phyloP scores from a whole-genome alignment of 2,888 invertebrate genomes.

The Megastigmus dorsalis region DNA sequence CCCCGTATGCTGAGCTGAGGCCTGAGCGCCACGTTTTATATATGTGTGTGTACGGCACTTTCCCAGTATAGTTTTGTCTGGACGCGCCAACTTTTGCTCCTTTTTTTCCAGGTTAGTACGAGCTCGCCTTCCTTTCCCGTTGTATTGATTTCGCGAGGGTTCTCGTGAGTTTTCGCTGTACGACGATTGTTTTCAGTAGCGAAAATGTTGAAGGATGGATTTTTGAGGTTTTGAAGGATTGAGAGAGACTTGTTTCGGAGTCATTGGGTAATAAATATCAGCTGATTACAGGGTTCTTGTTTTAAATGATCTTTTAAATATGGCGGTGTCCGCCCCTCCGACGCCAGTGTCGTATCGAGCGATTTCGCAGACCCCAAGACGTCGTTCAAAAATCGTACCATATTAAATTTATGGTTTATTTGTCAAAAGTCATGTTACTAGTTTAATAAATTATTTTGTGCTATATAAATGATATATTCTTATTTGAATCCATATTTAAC shows the following conservation, averaged over 20 bases:
- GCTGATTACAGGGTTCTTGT: slow-evolving; percentile 25
- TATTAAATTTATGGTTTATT: no score
- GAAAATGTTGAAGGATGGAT: no score
- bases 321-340: slow-evolving; percentile 7
- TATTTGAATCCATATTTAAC: no score
- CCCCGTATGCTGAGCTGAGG: no score
- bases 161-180: no score
- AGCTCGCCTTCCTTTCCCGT: neutral
- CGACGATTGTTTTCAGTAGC: no score
- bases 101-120: neutral
- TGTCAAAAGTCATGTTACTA: no score
- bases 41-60: neutral
- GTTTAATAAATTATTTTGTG: no score
- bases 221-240: no score
- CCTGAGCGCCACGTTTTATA: no score
- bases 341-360: slow-evolving; percentile 12
- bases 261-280: slow-evolving; percentile 10
- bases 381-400: no score
- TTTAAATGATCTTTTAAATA: slow-evolving; percentile 35
- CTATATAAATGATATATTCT: no score
- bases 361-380: neutral
- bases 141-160: neutral
- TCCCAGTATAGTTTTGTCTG: neutral
- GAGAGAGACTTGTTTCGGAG: neutral
- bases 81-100: slow-evolving; percentile 12